Conservation (phyloP, 1,140 invertebrate species). For the Drosophila sulfurigaster region DNA sequence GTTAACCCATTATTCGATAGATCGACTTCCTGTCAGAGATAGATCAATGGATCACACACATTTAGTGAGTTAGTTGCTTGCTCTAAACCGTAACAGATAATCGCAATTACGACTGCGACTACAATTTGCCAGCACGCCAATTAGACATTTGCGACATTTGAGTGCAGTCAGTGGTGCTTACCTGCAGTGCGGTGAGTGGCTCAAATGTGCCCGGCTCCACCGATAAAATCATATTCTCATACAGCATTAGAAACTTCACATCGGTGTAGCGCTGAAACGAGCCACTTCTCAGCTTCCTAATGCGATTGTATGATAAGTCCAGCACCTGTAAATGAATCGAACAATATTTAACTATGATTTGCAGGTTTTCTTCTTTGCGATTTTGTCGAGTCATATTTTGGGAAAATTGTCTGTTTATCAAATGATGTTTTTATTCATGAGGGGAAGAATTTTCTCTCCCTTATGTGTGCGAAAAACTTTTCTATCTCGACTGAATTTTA, state of each 20-base stretch:
- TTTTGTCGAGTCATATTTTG: neutral
- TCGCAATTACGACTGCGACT: slow-evolving; percentile 17
- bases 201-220: slow-evolving; percentile 87
- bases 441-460: too few species aligned
- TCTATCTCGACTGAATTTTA: too few species aligned
- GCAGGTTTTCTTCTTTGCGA: neutral
- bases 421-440: too few species aligned
- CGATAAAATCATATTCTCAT: slow-evolving; percentile 87
- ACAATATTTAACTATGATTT: neutral
- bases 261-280: slow-evolving; percentile 86
- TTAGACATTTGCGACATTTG: slow-evolving; percentile 5
- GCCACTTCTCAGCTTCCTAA: slow-evolving; percentile 86
- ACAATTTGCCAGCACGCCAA: slow-evolving; percentile 51
- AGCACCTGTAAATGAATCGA: slow-evolving; percentile 86
- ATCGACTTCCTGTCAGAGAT: slow-evolving; percentile 85
- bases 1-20: slow-evolving; percentile 87
- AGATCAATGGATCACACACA: neutral
- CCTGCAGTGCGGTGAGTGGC: slow-evolving; percentile 85
- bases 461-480: too few species aligned
- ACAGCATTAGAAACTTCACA: slow-evolving; percentile 87
- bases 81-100: slow-evolving; percentile 9
- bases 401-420: too few species aligned
- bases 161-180: slow-evolving; percentile 32
- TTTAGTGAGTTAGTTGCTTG: slow-evolving; percentile 18
- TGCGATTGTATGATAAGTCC: slow-evolving; percentile 88